Evolutionary conservation across 2,113 vertebrate species (phyloP).

Genomic region (Chauna torquata): DNA sequence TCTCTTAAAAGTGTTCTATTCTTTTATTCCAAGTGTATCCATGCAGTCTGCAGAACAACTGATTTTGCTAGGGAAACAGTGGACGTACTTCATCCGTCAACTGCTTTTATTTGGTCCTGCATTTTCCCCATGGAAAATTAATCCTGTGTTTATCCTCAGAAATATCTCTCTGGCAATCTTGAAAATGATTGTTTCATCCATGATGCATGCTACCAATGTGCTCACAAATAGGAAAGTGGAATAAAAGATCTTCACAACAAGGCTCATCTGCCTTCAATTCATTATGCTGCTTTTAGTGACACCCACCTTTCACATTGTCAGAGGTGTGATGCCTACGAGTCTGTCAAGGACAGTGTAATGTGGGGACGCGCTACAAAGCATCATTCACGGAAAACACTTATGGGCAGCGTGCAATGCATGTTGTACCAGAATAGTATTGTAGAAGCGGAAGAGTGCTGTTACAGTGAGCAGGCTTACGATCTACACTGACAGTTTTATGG

Average conservation of each 20-base stretch:
- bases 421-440: background rate
- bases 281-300: background rate
- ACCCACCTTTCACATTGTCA: background rate
- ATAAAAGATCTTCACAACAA: background rate
- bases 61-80: background rate
- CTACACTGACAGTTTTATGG: background rate
- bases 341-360: fast-evolving
- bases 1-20: background rate
- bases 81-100: background rate
- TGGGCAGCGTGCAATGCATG: fast-evolving
- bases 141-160: background rate
- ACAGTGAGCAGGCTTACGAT: background rate
- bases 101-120: background rate
- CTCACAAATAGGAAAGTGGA: background rate
- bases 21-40: background rate
- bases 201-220: background rate
- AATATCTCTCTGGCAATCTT: background rate
- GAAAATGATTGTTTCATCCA: background rate
- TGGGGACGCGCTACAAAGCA: background rate
- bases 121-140: background rate
- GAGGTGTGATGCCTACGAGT: background rate
- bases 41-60: background rate
- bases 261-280: background rate
- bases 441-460: background rate
- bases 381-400: background rate